Percentiles rank a stretch among this genome's conserved stretches.
Evolutionary conservation across 2,888 invertebrate species (phyloP).

Genomic region (Mythimna impura): DNA sequence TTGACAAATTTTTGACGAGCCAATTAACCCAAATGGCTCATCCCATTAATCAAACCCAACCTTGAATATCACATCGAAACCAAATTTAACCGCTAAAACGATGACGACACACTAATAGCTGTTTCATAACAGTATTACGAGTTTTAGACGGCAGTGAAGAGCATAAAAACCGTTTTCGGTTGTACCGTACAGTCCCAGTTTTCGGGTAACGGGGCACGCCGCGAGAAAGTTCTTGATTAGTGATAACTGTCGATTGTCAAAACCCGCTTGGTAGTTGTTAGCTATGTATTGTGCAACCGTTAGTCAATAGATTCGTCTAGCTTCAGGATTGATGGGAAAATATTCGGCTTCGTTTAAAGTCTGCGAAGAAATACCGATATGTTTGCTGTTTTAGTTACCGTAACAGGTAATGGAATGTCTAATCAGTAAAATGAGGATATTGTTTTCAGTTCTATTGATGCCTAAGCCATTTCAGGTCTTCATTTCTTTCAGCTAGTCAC

Average conservation of each 20-base stretch:
- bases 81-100: constrained; percentile 70
- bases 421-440: constrained; percentile 18
- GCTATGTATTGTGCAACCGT: constrained; percentile 75
- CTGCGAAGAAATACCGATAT: constrained; percentile 27
- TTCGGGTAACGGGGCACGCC: constrained; percentile 83
- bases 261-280: constrained; percentile 71
- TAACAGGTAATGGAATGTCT: constrained; percentile 38
- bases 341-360: constrained; percentile 25
- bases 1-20: constrained; percentile 8
- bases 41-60: constrained; percentile 50
- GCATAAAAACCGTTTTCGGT: constrained; percentile 82
- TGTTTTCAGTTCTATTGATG: constrained; percentile 6
- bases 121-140: constrained; percentile 88
- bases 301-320: constrained; percentile 56
- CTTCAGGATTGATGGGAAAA: constrained; percentile 49
- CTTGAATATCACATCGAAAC: constrained; percentile 45
- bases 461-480: background rate
- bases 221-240: constrained; percentile 87
- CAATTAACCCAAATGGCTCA: constrained; percentile 41
- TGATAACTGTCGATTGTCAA: constrained; percentile 83
- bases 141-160: constrained; percentile 82
- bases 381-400: constrained; percentile 17
- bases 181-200: constrained; percentile 88
- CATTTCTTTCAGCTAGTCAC: constrained; percentile 14
- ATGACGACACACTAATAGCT: constrained; percentile 83